Conservation (phyloP, 2,888 invertebrate genomes). For the Nomada lathburiana region DNA sequence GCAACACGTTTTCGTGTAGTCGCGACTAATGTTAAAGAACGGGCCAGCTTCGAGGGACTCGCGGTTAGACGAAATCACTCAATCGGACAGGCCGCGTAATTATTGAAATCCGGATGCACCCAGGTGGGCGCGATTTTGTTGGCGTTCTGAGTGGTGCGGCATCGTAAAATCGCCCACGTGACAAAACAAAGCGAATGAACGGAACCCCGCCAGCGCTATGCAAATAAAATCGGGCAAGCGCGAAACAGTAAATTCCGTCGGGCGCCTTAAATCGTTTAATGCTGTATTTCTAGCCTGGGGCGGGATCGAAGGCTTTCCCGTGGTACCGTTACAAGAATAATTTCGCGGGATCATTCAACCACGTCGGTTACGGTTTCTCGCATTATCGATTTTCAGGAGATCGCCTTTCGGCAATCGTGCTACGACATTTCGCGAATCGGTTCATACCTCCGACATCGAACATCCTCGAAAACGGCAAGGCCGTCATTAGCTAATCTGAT, state of each 20-base stretch:
- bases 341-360: constrained; percentile 55
- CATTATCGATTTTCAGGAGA: constrained; percentile 56
- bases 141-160: constrained; percentile 59
- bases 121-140: constrained; percentile 66
- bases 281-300: constrained; percentile 52
- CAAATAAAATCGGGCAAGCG: constrained; percentile 68
- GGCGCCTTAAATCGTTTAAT: constrained; percentile 63
- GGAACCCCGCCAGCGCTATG: constrained; percentile 50
- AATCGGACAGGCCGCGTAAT: constrained; percentile 76
- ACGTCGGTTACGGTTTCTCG: constrained; percentile 59
- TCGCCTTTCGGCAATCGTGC: constrained; percentile 31
- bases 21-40: background rate
- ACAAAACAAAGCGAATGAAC: constrained; percentile 56
- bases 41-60: constrained; percentile 51
- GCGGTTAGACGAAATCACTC: constrained; percentile 75
- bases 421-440: constrained; percentile 39
- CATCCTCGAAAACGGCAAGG: background rate
- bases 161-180: constrained; percentile 67
- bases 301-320: constrained; percentile 43
- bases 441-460: background rate
- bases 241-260: constrained; percentile 63
- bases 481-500: background rate
- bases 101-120: constrained; percentile 77
- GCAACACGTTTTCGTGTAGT: no score
- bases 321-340: constrained; percentile 65